Evolutionary conservation across 2,888 invertebrate species (phyloP).

Genomic region (Anarsia innoxiella): DNA sequence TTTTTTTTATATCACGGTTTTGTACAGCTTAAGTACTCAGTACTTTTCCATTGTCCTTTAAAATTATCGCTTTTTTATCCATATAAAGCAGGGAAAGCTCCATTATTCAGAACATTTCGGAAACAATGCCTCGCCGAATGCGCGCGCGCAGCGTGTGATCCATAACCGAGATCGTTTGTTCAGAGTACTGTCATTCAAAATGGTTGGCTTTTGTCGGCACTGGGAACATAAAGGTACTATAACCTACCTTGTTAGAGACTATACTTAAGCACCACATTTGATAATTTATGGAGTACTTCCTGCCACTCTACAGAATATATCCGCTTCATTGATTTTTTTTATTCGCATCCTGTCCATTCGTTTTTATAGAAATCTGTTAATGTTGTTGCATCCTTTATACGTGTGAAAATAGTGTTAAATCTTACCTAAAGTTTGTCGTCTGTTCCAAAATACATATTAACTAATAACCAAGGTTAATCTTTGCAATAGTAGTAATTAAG

Average conservation of each 20-base stretch:
- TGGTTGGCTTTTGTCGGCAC: constrained; percentile 54
- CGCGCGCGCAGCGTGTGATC: constrained; percentile 70
- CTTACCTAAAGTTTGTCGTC: too few species aligned
- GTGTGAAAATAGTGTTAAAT: too few species aligned
- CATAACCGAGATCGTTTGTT: constrained; percentile 58
- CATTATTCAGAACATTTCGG: constrained; percentile 60
- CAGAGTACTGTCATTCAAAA: constrained; percentile 61
- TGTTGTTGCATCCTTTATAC: too few species aligned
- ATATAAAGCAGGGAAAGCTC: constrained; percentile 58
- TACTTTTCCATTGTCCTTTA: constrained; percentile 54
- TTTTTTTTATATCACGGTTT: too few species aligned
- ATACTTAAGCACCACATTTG: constrained; percentile 53
- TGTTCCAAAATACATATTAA: too few species aligned
- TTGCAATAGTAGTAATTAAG: constrained; percentile 4
- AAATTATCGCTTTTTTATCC: constrained; percentile 61
- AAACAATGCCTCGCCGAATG: constrained; percentile 56
- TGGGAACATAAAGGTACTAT: constrained; percentile 48
- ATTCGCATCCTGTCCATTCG: too few species aligned
- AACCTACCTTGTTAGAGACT: constrained; percentile 14
- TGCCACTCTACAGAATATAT: constrained; percentile 41
- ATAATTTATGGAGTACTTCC: constrained; percentile 55
- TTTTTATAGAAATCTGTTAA: too few species aligned
- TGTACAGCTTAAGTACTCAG: too few species aligned
- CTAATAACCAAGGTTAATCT: too few species aligned
- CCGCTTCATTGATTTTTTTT: too few species aligned